Evolutionary conservation across 1,140 invertebrate genomes (phyloP).

Genomic region (Cyclargus thomasi): DNA sequence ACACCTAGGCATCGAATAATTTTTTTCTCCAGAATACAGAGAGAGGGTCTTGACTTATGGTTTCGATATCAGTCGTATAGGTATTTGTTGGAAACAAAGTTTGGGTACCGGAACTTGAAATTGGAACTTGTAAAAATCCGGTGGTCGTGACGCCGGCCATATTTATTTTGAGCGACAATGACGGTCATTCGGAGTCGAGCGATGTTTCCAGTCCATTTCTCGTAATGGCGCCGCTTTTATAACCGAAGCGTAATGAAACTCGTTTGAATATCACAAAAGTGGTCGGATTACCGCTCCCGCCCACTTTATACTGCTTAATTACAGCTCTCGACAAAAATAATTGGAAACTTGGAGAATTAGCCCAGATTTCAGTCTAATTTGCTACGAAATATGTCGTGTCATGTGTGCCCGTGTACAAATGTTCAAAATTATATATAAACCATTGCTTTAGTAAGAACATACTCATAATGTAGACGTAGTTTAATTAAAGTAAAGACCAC

Average conservation of each 20-base stretch:
- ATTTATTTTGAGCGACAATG: conserved; percentile 64
- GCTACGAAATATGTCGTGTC: conserved; percentile 32
- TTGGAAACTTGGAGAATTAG: conserved; percentile 68
- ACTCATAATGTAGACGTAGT: too few species aligned
- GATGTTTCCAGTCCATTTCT: conserved; percentile 72
- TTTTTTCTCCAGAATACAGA: too few species aligned
- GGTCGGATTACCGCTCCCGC: conserved; percentile 65
- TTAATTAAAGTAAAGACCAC: too few species aligned
- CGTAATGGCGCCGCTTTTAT: conserved; percentile 70
- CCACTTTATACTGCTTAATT: conserved; percentile 72
- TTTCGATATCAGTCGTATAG: too few species aligned
- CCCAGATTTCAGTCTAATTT: conserved; percentile 55
- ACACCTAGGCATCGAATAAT: too few species aligned
- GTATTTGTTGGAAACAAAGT: neutral
- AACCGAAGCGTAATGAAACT: conserved; percentile 73
- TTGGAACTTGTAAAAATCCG: conserved; percentile 24
- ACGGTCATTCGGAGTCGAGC: conserved; percentile 65
- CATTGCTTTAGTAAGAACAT: too few species aligned
- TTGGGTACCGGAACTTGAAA: too few species aligned
- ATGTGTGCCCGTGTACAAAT: neutral
- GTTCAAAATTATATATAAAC: too few species aligned
- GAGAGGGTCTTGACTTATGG: too few species aligned
- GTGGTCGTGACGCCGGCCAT: conserved; percentile 31
- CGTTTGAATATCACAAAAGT: conserved; percentile 74
- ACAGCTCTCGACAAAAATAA: conserved; percentile 70